phyloP scores from a whole-genome alignment of 2,113 vertebrate species.

The Acrocephalus arundinaceus region DNA sequence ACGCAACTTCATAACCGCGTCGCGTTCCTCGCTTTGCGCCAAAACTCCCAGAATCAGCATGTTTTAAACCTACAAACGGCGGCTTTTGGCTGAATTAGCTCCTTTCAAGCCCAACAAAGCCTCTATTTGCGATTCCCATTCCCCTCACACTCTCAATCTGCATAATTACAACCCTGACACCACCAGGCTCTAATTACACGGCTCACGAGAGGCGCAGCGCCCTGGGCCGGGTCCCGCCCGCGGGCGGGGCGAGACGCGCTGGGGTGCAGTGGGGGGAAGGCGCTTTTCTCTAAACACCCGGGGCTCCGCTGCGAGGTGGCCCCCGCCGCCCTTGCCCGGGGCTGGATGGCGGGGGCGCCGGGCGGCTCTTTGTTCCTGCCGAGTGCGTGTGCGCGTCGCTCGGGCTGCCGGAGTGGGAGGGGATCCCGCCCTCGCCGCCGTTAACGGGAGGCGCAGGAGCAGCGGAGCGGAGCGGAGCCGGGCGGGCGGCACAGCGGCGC shows the following conservation, averaged over 20 bases:
- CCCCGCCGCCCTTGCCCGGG: neutral
- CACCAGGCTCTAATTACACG: constrained; percentile 64
- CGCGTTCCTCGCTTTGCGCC: neutral
- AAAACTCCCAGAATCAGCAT: neutral
- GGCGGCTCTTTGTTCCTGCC: constrained; percentile 78
- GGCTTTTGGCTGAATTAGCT: neutral
- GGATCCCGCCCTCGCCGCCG: constrained; percentile 39
- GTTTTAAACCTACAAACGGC: neutral
- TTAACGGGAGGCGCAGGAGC: constrained; percentile 18
- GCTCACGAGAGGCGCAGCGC: constrained; percentile 12
- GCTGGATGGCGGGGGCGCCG: neutral
- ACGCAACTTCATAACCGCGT: fast-evolving
- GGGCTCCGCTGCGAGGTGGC: neutral
- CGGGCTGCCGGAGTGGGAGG: constrained; percentile 69
- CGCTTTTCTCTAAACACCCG: neutral
- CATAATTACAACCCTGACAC: constrained; percentile 71
- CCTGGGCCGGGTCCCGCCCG: neutral
- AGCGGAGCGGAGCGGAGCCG: constrained; percentile 21
- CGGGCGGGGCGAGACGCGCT: neutral
- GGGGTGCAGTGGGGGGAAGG: neutral
- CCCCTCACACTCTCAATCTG: constrained; percentile 58
- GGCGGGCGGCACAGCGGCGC: neutral
- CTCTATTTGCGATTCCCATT: constrained; percentile 57
- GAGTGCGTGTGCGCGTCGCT: constrained; percentile 37
- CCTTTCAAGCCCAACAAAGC: constrained; percentile 41